phyloP scores from a whole-genome alignment of 2,888 invertebrate species.

The Drosophila niveifrons region DNA sequence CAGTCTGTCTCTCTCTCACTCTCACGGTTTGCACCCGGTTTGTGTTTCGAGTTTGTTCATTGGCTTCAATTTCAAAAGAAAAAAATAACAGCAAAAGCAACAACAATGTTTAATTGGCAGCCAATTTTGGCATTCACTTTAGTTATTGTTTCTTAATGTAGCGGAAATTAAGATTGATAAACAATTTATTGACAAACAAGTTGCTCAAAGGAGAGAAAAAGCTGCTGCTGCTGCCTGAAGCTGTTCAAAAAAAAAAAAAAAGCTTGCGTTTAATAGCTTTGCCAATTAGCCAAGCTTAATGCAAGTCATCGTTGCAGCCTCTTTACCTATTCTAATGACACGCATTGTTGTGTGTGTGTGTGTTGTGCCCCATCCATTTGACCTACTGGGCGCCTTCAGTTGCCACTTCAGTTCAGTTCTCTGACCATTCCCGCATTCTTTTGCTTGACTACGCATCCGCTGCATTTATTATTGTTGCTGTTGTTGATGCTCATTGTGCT shows the following conservation, averaged over 20 bases:
- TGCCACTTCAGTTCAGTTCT: slow-evolving; percentile 20
- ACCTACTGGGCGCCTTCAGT: slow-evolving; percentile 44
- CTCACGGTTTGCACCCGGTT: slow-evolving; percentile 1
- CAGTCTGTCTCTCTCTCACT: slow-evolving; percentile 13
- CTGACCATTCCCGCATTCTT: slow-evolving; percentile 36
- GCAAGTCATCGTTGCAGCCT: slow-evolving; percentile 8
- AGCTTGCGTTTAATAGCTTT: slow-evolving; percentile 11
- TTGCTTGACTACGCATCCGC: slow-evolving; percentile 45
- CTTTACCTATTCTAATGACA: slow-evolving; percentile 18
- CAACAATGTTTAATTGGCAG: slow-evolving; percentile 15
- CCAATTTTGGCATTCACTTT: slow-evolving; percentile 53
- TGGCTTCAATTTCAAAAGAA: slow-evolving; percentile 44
- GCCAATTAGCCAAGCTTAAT: slow-evolving; percentile 8
- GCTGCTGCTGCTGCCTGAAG: background rate
- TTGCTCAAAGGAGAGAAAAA: background rate
- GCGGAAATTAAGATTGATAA: slow-evolving; percentile 72
- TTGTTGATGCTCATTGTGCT: slow-evolving; percentile 37
- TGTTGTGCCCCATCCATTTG: slow-evolving; percentile 4
- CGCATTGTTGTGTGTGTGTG: slow-evolving; percentile 10
- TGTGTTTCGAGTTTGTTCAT: slow-evolving; percentile 26
- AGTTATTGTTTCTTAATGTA: slow-evolving; percentile 39
- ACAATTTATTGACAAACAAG: slow-evolving; percentile 58
- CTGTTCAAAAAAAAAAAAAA: slow-evolving; percentile 1
- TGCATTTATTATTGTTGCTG: slow-evolving; percentile 39
- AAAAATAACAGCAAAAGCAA: slow-evolving; percentile 14